phyloP scores from a whole-genome alignment of 2,113 vertebrate species.

The cat (Felis catus) region DNA sequence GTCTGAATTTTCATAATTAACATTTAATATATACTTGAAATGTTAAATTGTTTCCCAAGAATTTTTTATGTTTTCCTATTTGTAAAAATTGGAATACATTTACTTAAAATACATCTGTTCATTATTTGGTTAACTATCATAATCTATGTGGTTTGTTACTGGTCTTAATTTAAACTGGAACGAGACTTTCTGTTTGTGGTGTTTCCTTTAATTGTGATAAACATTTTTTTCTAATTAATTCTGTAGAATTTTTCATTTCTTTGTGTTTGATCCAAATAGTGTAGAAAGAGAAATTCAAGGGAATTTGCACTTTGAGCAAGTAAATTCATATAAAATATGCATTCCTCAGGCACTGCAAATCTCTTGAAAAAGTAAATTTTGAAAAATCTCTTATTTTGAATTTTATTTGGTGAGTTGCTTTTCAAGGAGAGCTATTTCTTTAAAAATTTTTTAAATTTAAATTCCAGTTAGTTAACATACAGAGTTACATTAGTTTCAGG shows the following conservation, averaged over 20 bases:
- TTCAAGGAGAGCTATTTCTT: neutral
- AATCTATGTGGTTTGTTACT: neutral
- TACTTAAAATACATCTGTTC: neutral
- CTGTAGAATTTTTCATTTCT: neutral
- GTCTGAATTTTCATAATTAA: conserved; percentile 14
- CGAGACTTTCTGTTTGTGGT: neutral
- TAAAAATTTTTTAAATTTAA: neutral
- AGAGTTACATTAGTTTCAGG: neutral
- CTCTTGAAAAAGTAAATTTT: no score
- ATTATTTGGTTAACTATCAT: neutral
- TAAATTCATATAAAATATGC: conserved; percentile 82
- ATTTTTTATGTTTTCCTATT: neutral
- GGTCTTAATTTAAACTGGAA: neutral
- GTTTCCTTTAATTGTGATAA: neutral
- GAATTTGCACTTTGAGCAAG: conserved; percentile 81
- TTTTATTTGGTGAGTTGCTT: neutral
- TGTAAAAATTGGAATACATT: neutral
- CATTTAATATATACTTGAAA: neutral
- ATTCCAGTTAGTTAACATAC: neutral
- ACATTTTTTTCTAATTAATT: neutral
- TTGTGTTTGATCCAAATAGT: conserved; percentile 36
- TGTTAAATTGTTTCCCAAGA: neutral
- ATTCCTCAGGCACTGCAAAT: neutral
- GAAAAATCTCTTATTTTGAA: neutral
- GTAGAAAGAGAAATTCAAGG: conserved; percentile 78